A percentile compares a stretch with the other conserved stretches of the same genome.
These are phyloP conservation scores for Agriopis aurantiaria DNA, from an alignment of 2,888 invertebrate genomes.

Conservation along the genomic window DNA sequence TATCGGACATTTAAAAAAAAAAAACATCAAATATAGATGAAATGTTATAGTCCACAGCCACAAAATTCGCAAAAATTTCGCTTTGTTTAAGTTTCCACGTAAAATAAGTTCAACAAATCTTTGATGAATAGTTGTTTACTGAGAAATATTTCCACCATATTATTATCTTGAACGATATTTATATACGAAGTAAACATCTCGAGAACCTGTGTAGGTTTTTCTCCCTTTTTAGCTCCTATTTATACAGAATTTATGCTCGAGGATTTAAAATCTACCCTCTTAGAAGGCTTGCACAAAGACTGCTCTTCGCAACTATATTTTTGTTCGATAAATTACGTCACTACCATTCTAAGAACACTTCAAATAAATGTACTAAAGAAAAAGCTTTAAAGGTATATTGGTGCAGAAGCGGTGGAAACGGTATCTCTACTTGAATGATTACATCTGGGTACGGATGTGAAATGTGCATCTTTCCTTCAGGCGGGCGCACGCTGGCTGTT, in stretches of 20 bases:
- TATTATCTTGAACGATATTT: too few species aligned
- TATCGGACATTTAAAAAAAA: neutral
- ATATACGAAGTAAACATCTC: neutral
- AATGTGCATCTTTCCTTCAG: conserved; percentile 46
- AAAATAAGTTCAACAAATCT: too few species aligned
- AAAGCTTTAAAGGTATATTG: conserved; percentile 12
- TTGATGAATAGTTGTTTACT: too few species aligned
- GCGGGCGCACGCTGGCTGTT: conserved; percentile 30
- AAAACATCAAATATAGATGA: neutral
- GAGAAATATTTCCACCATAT: too few species aligned
- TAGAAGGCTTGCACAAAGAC: neutral
- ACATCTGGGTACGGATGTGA: conserved; percentile 42
- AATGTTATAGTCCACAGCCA: neutral
- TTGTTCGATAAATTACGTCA: neutral
- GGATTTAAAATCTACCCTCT: neutral
- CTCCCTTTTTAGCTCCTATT: neutral
- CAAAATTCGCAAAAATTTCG: neutral
- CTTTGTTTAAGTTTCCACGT: too few species aligned
- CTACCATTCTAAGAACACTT: conserved; percentile 10
- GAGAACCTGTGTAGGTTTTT: neutral
- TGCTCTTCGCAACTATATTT: neutral
- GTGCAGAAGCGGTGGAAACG: conserved; percentile 12
- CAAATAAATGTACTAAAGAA: conserved; percentile 19
- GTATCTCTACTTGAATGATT: conserved; percentile 47
- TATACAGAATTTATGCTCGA: neutral